phyloP scores from a whole-genome alignment of 2,888 invertebrate species.

The Amiota mariae region DNA sequence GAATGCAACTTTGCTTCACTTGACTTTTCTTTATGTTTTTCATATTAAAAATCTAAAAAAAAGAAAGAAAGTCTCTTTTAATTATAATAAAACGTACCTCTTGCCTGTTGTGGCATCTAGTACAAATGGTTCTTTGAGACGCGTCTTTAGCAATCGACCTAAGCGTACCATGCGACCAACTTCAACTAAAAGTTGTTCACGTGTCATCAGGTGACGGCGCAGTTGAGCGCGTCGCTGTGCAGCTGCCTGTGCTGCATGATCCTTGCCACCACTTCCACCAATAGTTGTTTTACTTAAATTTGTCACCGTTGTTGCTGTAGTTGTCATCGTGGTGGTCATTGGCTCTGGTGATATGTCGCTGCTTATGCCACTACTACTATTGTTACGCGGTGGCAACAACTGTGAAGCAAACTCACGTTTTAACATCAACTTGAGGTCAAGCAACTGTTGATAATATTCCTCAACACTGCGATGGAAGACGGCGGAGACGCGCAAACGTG shows the following conservation, averaged over 20 bases:
- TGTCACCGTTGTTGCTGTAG: not conserved
- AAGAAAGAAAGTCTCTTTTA: not conserved
- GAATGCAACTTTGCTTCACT: not conserved
- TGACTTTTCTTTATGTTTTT: not conserved
- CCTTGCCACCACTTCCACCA: constrained; percentile 29
- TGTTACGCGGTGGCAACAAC: constrained; percentile 35
- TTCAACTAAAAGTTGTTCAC: constrained; percentile 80
- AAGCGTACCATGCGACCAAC: constrained; percentile 82
- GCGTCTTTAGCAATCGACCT: constrained; percentile 79
- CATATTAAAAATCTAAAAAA: not conserved
- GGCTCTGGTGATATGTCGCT: constrained; percentile 46
- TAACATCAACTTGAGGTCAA: constrained; percentile 77
- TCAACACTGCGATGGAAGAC: constrained; percentile 83
- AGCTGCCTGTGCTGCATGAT: constrained; percentile 48
- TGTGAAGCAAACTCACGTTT: constrained; percentile 69
- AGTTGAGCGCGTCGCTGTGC: constrained; percentile 72
- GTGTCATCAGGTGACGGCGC: constrained; percentile 76
- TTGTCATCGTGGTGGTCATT: not conserved
- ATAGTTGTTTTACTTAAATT: constrained; percentile 16
- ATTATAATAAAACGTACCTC: constrained; percentile 57
- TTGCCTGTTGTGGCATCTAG: constrained; percentile 70
- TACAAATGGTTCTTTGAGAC: constrained; percentile 79
- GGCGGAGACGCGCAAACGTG: constrained; percentile 82
- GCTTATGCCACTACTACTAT: constrained; percentile 58
- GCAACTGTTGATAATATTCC: constrained; percentile 79